Evolutionary conservation across 2,888 invertebrate genomes (phyloP), one percentile per base, ranked within the genome.

Genomic region (Erebia ligea): DNA sequence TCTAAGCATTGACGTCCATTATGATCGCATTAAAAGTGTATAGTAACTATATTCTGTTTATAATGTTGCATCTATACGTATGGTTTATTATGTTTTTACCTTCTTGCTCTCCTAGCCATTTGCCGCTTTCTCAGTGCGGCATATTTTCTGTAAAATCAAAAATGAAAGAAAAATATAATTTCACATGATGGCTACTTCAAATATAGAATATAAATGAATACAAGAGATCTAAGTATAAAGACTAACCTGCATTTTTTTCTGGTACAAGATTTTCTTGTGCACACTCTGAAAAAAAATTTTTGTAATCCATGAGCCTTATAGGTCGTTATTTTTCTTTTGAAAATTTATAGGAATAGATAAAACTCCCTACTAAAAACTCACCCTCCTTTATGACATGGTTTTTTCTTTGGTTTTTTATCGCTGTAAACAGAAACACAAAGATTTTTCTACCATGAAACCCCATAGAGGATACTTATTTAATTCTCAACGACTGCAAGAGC

Each of bases 231-330:
- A n/a, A n/a, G n/a, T n/a, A 4, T 19, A 11, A 17, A 11, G 2
- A 48, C 87, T 79, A 76, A 90, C 91, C 84, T 83, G 79, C 87
- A 87, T 80, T 83, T 87, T 75, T 82, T 88, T 71, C 78, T 84
- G 1, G 71, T 79, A 71, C 91, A 92, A 1, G 79, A 74, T 78
- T 82, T 86, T 73, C 73, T 84, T 25, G 74, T 76, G 70, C 90
- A 89, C n/a, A 84, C 67, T 65, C 90, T 91, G 84, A 70, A 87
- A 76, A 67, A 63, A 17, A 17, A 17, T 25, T 5, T 52, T 40
- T 61, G 13, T 19, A n/a, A 13, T 9, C 15, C 45, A 56, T 63
- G 0, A 54, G 0, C 9, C n/a, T 48, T 48, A 15, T 52, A 52
- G n/a, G 17, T 9, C n/a, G 52, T 17, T n/a, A 17, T 8, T 52